Conservation (phyloP, 2,113 vertebrate genomes). For the Clinocottus analis region DNA sequence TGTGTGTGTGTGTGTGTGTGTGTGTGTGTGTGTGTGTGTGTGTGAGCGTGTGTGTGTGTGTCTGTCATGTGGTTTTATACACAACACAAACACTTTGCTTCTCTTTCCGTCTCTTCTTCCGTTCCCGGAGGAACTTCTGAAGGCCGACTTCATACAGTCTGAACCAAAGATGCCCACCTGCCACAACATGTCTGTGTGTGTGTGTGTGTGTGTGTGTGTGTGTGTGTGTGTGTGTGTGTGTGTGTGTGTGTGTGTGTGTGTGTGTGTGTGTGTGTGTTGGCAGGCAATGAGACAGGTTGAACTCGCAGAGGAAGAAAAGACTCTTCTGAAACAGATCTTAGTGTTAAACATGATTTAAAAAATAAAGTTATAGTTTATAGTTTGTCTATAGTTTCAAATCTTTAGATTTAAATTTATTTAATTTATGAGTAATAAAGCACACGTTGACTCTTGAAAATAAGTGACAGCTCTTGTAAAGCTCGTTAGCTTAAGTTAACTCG, state of each 20-base stretch:
- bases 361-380: not conserved
- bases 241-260: not conserved
- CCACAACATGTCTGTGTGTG: constrained; percentile 55
- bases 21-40: not conserved
- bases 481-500: not conserved
- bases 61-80: constrained; percentile 52
- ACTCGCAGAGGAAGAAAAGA: constrained; percentile 31
- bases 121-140: constrained; percentile 43
- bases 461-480: not conserved
- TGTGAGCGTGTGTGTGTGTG: constrained; percentile 1
- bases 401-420: not conserved
- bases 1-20: constrained; percentile 14
- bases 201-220: not conserved
- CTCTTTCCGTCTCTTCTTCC: constrained; percentile 44
- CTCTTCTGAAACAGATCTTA: constrained; percentile 3
- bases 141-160: constrained; percentile 43
- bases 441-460: not conserved
- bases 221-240: too few species aligned
- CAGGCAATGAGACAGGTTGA: constrained; percentile 33
- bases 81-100: constrained; percentile 40
- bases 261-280: constrained; percentile 35
- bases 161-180: constrained; percentile 63
- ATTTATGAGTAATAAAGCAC: not conserved
- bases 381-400: not conserved
- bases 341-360: not conserved